Base-by-base conservation (phyloP, 2,888 invertebrate species). In the Agonopterix arenella region DNA sequence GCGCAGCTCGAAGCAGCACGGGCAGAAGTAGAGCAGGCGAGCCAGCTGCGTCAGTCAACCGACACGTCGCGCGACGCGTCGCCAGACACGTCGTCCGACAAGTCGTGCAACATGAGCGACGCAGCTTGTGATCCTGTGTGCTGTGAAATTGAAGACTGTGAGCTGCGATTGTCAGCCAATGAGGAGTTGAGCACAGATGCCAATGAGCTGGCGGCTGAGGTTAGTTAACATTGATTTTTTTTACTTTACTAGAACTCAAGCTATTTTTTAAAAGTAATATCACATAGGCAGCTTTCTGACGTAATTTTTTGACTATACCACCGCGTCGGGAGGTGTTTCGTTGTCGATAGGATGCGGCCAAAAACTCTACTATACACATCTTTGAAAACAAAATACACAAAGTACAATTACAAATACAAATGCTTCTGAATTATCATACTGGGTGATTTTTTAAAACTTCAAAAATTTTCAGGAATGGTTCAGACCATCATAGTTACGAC, bases 1-100 rank as follows among this genome's bases (percentile, higher is more conserved):
- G 88, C 89, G 45, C 88, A 89, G 59, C 70, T 88, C 1, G 86
- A 85, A 53, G 89, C 88, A 36, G 80, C 84, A 58, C 84, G 86
- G 60, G 75, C 72, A 7, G 82, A 85, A 56, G 57, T 73, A 2
- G 77, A 76, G 50, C 64, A 68, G 36, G 61, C 59, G 44, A 47
- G 52, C 47, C 49, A 48, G 45, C 54, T 58, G 51, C 28, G 28
- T 28, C 28, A 28, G 28, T 28, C 28, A 28, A 28, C 28, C 28
- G 28, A 28, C 28, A 18, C 57, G 49, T 60, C 64, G 50, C 50
- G 47, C 52, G 61, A 60, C 45, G 52, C 53, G 52, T 60, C 65
- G 40, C 51, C 53, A 41, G 60, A 66, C 49, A 54, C 55, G 45
- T 58, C 62, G 11, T 45, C 61, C 18, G 65, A 70, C 47, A 52